phyloP scores from a whole-genome alignment of 2,888 invertebrate genomes.

The Tachina grossa region DNA sequence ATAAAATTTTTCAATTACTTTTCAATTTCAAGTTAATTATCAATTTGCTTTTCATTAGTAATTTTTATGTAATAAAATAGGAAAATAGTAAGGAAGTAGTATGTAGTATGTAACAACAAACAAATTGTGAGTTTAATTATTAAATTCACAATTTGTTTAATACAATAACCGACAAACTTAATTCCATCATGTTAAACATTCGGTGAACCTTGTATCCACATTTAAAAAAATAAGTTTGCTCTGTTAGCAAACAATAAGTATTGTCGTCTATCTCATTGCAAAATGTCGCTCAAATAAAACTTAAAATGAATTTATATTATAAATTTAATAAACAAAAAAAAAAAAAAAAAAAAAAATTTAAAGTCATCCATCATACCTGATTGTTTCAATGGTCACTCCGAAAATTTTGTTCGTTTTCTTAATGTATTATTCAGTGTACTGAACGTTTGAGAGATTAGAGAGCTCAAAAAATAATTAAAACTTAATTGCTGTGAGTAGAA shows the following conservation, averaged over 20 bases:
- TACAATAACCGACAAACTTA: not conserved
- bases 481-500: not conserved
- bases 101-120: no score
- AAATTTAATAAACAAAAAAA: no score
- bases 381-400: constrained; percentile 31
- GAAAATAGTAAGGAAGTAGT: no score
- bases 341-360: not conserved
- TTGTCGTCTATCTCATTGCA: constrained; percentile 1
- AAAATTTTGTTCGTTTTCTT: constrained; percentile 10
- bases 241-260: constrained; percentile 21
- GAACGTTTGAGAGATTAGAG: constrained; percentile 16
- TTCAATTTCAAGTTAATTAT: constrained; percentile 26
- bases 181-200: constrained; percentile 4
- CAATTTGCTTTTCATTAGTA: constrained; percentile 1
- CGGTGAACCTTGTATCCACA: constrained; percentile 24
- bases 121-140: no score
- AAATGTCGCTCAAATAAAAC: not conserved
- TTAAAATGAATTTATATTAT: not conserved
- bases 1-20: constrained; percentile 11
- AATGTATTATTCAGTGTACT: not conserved
- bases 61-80: not conserved
- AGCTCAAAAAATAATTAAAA: not conserved
- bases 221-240: constrained; percentile 49
- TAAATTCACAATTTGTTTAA: no score
- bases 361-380: not conserved